Base-by-base conservation (phyloP, 2,888 invertebrate species). In the Acleris laterana region DNA sequence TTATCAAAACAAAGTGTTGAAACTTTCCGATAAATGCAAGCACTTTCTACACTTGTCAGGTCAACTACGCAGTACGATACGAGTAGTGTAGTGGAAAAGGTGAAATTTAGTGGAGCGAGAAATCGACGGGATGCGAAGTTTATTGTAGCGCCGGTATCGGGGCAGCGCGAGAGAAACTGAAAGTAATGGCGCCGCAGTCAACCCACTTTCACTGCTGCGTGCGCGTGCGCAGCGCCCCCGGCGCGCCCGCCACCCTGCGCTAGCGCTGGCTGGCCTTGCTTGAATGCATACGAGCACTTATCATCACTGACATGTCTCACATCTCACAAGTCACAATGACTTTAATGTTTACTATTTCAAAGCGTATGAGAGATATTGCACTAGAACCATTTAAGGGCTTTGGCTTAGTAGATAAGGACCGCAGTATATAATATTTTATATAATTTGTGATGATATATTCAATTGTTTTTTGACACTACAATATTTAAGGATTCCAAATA, bases 91-190 rank as follows among this genome's bases (percentile, higher is more conserved):
- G 84, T 88, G 87, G 89, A 89, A 90, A 90, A 90, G 91, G 92
- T 90, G 92, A 92, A 92, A 92, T 88, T 92, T 89, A 86, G 87
- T 87, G 82, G 84, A 88, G 89, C 91, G 90, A 90, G 92, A 93
- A 93, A 92, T 92, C 91, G 89, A 84, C 90, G 90, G 90, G 91
- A 90, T 90, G 90, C 88, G 84, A 89, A 87, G 90, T 89, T 90
- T 91, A 91, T 92, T 91, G 91, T 92, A 91, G 88, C 90, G 88
- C 84, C 85, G 85, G 13, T 38, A 84, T 83, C 87, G 83, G 83
- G 88, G 85, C 83, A 70, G 82, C 83, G 85, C 90, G 86, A 90
- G 90, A 90, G 91, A 92, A 92, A 93, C 87, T 86, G 91, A 92
- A 92, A 92, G 92, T 92, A 88, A 90, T 89, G 85, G 87, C 88